phyloP scores from a whole-genome alignment of 1,140 invertebrate species.

The Venustaconcha ellipsiformis region DNA sequence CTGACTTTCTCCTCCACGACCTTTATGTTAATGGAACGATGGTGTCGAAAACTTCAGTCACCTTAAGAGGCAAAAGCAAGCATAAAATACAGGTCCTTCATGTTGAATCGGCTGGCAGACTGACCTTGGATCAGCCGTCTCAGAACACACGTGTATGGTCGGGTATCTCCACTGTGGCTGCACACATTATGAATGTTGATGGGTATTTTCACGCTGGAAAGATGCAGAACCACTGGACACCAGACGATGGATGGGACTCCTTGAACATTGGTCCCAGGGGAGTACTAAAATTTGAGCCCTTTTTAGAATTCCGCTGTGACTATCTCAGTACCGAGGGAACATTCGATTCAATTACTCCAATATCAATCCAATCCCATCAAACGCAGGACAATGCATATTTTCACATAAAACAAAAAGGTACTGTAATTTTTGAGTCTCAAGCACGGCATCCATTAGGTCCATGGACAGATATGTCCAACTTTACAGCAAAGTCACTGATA shows the following conservation, averaged over 20 bases:
- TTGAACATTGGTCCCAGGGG: constrained; percentile 32
- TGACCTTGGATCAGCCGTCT: constrained; percentile 43
- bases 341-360: constrained; percentile 30
- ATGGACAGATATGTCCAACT: constrained; percentile 30
- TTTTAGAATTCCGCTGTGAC: constrained; percentile 26
- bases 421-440: too few species aligned
- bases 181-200: constrained; percentile 36
- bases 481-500: constrained; percentile 20
- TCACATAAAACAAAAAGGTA: too few species aligned
- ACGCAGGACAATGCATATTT: too few species aligned
- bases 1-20: constrained; percentile 25
- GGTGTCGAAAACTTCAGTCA: constrained; percentile 36
- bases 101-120: constrained; percentile 31
- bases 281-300: constrained; percentile 34
- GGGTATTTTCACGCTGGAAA: constrained; percentile 39
- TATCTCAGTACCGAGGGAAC: constrained; percentile 33
- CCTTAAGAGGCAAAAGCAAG: constrained; percentile 26
- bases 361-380: background rate
- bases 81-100: constrained; percentile 32
- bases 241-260: constrained; percentile 37
- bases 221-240: constrained; percentile 33
- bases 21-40: constrained; percentile 39
- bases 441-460: too few species aligned
- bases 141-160: constrained; percentile 38
- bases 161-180: constrained; percentile 34